A percentile compares a stretch with the other conserved stretches of the same genome.
Evolutionary conservation across 2,888 invertebrate species (phyloP).

Genomic region (Xestoiulus laeticollis): DNA sequence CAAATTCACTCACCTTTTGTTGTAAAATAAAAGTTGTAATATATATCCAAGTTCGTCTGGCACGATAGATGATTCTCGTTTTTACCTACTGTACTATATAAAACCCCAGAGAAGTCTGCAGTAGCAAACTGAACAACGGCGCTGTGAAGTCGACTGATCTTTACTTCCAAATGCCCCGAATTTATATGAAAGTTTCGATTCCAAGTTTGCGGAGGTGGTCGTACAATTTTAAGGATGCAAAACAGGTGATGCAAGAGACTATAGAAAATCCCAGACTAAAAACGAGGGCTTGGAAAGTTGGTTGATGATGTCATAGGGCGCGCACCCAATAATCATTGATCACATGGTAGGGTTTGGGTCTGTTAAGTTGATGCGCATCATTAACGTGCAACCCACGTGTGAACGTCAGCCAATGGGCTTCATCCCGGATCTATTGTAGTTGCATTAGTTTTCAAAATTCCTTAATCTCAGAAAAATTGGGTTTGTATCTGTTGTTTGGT

Average conservation of each 20-base stretch:
- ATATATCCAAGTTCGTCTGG: neutral
- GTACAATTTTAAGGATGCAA: neutral
- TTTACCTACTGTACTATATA: neutral
- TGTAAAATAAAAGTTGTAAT: neutral
- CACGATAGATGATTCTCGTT: neutral
- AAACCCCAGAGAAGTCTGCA: conserved; percentile 28
- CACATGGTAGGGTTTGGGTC: conserved; percentile 3
- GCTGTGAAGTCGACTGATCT: conserved; percentile 12
- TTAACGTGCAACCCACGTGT: conserved; percentile 18
- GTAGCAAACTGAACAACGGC: conserved; percentile 1
- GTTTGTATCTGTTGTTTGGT: neutral
- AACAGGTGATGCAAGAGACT: neutral
- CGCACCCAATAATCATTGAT: conserved; percentile 10
- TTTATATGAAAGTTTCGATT: neutral
- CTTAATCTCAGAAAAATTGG: conserved; percentile 10
- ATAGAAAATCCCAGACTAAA: conserved; percentile 17
- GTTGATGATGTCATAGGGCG: conserved; percentile 6
- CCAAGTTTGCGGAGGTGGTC: neutral
- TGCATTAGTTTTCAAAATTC: conserved; percentile 24
- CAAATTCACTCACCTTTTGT: neutral
- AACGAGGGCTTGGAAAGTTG: neutral
- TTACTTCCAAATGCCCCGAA: neutral
- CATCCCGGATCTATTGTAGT: conserved; percentile 3
- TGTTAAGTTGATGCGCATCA: neutral
- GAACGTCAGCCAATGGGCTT: neutral